These are phyloP conservation scores for Pampusana beccarii DNA, from an alignment of 2,113 vertebrate genomes.

Conservation along the genomic window DNA sequence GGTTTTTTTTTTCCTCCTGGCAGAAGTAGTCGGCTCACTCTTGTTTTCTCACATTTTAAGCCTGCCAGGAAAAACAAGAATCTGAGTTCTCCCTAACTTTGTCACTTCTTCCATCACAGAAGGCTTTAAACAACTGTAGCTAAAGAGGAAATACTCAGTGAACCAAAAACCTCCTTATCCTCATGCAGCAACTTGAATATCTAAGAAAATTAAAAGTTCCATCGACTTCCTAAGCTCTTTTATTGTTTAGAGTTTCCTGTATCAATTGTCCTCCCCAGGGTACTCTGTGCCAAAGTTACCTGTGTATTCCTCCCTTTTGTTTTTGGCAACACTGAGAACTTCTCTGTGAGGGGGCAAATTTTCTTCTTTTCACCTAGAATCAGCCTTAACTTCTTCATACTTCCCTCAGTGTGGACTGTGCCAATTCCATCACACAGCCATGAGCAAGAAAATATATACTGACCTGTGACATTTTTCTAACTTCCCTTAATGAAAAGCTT, in stretches of 20 bases:
- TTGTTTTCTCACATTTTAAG: neutral
- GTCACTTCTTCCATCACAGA: neutral
- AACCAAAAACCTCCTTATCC: neutral
- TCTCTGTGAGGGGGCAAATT: neutral
- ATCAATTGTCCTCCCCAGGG: neutral
- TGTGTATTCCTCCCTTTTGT: neutral
- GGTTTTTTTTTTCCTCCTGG: neutral
- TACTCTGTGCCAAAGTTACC: neutral
- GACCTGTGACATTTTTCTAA: neutral
- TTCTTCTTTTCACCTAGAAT: neutral
- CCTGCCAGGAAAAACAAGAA: neutral
- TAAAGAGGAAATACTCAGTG: neutral
- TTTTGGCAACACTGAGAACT: neutral
- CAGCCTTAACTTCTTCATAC: neutral
- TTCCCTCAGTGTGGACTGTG: neutral
- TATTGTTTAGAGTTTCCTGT: neutral
- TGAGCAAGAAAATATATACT: neutral
- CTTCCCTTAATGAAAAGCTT: neutral
- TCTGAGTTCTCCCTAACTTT: neutral
- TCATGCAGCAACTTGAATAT: neutral
- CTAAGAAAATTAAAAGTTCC: neutral
- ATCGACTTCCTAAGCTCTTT: neutral
- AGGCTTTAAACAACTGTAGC: neutral
- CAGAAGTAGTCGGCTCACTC: neutral
- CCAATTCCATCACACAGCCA: neutral